Percentiles rank a stretch among this genome's conserved stretches.
phyloP scores from a whole-genome alignment of 2,113 vertebrate species.

The Balaeniceps rex region DNA sequence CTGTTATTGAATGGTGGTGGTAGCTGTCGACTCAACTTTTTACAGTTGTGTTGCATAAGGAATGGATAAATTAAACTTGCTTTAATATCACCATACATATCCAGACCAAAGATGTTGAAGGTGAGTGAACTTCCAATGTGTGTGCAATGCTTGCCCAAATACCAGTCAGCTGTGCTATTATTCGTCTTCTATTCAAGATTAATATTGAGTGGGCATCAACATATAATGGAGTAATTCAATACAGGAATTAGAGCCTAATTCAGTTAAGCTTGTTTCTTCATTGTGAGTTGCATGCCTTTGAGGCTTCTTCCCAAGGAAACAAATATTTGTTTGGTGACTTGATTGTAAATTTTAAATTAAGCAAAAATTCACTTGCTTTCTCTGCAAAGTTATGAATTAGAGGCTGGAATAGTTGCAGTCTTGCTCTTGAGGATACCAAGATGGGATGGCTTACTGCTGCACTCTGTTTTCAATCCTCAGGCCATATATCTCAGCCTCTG shows the following conservation, averaged over 20 bases:
- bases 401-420: not conserved
- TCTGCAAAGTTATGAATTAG: not conserved
- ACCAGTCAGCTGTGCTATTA: not conserved
- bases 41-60: not conserved
- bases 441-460: not conserved
- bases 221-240: not conserved
- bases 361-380: not conserved
- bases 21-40: not conserved
- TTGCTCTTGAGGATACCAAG: not conserved
- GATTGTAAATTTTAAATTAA: not conserved
- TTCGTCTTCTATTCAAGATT: not conserved
- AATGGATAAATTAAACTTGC: not conserved
- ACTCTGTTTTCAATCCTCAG: not conserved
- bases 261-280: not conserved
- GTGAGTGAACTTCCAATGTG: rapidly evolving
- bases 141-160: not conserved
- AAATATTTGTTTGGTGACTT: not conserved
- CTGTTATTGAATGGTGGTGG: not conserved
- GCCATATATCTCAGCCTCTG: not conserved
- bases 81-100: not conserved
- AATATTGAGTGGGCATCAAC: not conserved
- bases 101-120: not conserved
- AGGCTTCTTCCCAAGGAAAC: not conserved
- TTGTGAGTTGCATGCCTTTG: not conserved
- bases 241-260: not conserved